These are phyloP conservation scores for Spicauda simplicius DNA, from an alignment of 2,888 invertebrate species.

Conservation along the genomic window DNA sequence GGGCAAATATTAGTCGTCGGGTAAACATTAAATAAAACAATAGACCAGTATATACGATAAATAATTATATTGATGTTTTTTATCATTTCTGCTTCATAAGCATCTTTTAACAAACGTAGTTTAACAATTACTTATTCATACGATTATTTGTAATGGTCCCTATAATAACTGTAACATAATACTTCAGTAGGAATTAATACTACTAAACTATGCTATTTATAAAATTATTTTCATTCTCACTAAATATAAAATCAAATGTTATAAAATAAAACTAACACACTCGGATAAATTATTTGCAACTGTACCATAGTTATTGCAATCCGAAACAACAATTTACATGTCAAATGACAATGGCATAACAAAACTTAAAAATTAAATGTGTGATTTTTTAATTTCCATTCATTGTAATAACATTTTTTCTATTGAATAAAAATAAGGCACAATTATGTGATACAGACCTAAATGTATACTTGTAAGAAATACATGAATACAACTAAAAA, in stretches of 20 bases:
- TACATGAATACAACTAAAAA: slow-evolving; percentile 6
- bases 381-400: too few species aligned
- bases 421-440: too few species aligned
- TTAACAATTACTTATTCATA: slow-evolving; percentile 12
- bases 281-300: background rate
- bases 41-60: background rate
- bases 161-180: slow-evolving; percentile 20
- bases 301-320: background rate
- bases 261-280: background rate
- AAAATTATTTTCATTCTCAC: background rate
- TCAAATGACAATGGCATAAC: too few species aligned
- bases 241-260: background rate
- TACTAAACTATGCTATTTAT: slow-evolving; percentile 7
- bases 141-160: slow-evolving; percentile 16
- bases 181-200: slow-evolving; percentile 21
- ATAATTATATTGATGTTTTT: slow-evolving; percentile 17
- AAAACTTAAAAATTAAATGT: too few species aligned
- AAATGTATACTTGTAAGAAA: background rate
- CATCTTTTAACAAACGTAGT: slow-evolving; percentile 16
- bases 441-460: background rate
- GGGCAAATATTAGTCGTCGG: too few species aligned
- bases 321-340: background rate
- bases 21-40: background rate
- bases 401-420: too few species aligned
- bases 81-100: slow-evolving; percentile 9